A percentile compares a stretch with the other conserved stretches of the same genome.
Evolutionary conservation across 2,888 invertebrate genomes (phyloP).

Genomic region (Lasioglossum pauxillum): DNA sequence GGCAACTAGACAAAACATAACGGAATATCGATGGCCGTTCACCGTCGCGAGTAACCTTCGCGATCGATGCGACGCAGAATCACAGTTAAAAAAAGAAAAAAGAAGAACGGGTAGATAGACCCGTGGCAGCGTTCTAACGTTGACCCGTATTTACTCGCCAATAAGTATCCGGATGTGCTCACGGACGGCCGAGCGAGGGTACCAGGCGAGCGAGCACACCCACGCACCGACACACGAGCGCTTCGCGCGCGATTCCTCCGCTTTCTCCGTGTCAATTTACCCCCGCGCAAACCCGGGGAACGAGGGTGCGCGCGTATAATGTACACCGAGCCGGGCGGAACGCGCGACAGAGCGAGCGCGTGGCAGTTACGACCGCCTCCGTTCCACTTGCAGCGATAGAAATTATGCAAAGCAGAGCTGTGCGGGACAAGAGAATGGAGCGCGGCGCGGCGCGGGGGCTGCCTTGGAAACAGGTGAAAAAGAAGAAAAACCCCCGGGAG

Average conservation of each 20-base stretch:
- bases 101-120: neutral
- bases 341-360: conserved; percentile 41
- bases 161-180: conserved; percentile 34
- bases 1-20: no score
- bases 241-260: neutral
- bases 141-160: conserved; percentile 33
- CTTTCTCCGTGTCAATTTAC: conserved; percentile 44
- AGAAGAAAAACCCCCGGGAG: conserved; percentile 39
- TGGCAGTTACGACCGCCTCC: conserved; percentile 56
- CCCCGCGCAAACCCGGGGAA: neutral
- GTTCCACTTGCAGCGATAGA: conserved; percentile 73
- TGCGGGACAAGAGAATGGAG: conserved; percentile 58
- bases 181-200: neutral
- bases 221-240: neutral
- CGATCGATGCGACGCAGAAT: neutral
- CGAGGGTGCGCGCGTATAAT: conserved; percentile 34
- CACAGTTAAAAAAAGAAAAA: neutral
- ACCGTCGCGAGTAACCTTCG: no score
- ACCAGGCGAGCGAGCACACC: neutral
- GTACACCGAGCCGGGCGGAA: conserved; percentile 24
- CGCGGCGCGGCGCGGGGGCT: conserved; percentile 26
- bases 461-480: conserved; percentile 60
- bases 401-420: conserved; percentile 73
- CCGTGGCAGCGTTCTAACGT: neutral
- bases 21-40: no score